Conservation (phyloP, 2,113 vertebrate species). For the Corythornis cristatus region DNA sequence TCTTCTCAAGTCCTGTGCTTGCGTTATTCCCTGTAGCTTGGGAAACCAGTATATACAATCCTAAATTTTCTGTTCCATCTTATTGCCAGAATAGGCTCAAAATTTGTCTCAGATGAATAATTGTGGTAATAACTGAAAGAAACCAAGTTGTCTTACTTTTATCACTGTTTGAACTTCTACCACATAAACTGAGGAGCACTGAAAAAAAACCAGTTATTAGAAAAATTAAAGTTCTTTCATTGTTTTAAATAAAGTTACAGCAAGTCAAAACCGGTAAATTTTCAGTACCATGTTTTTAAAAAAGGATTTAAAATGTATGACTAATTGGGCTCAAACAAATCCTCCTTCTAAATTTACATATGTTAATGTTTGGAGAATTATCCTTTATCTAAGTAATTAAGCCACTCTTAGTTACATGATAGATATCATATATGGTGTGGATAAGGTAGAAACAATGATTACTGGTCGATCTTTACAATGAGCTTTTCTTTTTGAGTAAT, state of each 20-base stretch:
- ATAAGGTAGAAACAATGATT: not conserved
- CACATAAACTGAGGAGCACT: not conserved
- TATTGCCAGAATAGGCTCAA: not conserved
- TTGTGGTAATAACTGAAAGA: not conserved
- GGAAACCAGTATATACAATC: not conserved
- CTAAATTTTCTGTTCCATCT: not conserved
- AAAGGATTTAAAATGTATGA: not conserved
- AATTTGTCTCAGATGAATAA: not conserved
- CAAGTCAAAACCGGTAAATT: not conserved
- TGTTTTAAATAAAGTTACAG: not conserved
- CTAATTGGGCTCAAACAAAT: not conserved
- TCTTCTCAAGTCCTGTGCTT: not conserved
- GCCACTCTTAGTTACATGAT: not conserved
- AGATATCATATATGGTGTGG: not conserved
- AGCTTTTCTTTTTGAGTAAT: not conserved
- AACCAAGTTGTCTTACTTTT: not conserved
- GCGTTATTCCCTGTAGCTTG: not conserved
- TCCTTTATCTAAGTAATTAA: slow-evolving; percentile 8
- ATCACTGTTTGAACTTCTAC: not conserved
- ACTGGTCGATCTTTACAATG: not conserved
- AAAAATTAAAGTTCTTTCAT: not conserved
- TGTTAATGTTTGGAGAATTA: not conserved
- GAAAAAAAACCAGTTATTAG: not conserved
- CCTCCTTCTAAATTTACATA: not conserved
- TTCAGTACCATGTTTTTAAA: not conserved